A percentile compares a stretch with the other conserved stretches of the same genome.
These are phyloP conservation scores for Hermodice carunculata DNA, from an alignment of 2,888 invertebrate genomes.

Conservation along the genomic window DNA sequence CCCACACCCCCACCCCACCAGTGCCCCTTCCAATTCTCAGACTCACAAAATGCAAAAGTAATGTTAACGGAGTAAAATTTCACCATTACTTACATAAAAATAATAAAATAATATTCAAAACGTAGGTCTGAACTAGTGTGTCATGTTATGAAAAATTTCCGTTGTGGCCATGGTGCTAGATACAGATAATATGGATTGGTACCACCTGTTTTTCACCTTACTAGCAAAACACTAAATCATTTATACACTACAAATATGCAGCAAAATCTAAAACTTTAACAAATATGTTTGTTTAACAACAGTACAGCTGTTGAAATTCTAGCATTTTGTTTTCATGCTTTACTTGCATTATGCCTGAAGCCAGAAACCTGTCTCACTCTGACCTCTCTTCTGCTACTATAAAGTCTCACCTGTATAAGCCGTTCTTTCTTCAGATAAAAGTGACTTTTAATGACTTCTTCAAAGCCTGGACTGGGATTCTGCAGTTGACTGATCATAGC, in stretches of 20 bases:
- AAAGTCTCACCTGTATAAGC: constrained; percentile 51
- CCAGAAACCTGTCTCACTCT: no score
- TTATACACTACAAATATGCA: no score
- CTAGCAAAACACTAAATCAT: no score
- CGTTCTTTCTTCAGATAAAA: constrained; percentile 55
- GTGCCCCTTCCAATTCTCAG: no score
- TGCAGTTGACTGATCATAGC: constrained; percentile 59
- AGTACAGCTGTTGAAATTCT: no score
- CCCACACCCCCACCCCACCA: no score
- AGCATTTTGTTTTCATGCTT: no score
- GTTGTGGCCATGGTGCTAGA: background rate
- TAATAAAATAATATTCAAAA: background rate
- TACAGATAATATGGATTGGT: no score
- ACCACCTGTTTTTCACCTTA: no score
- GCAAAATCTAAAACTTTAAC: background rate
- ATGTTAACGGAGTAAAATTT: background rate
- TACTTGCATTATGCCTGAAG: no score
- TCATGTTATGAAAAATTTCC: background rate
- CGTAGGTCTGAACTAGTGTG: background rate
- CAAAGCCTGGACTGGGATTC: constrained; percentile 57
- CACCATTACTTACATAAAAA: background rate
- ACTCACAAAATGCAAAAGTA: no score
- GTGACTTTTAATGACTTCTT: constrained; percentile 55
- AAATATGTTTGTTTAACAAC: background rate
- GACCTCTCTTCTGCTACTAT: no score